Conservation (phyloP, 2,888 invertebrate genomes). For the Drosophila eohydei region DNA sequence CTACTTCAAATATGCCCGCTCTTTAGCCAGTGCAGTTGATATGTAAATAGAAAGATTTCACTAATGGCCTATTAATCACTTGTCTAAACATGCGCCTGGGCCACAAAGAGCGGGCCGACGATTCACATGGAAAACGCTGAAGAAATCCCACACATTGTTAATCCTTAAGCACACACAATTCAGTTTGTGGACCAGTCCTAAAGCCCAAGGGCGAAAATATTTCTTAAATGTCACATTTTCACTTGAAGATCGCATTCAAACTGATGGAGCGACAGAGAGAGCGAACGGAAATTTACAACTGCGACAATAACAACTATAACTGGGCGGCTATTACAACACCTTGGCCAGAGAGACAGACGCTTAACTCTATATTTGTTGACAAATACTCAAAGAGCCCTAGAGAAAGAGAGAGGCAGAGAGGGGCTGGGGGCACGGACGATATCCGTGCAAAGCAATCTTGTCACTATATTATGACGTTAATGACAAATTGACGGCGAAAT, state of each 20-base stretch:
- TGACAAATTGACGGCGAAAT: constrained; percentile 84
- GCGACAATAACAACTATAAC: constrained; percentile 21
- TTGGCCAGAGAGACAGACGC: constrained; percentile 64
- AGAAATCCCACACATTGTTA: constrained; percentile 75
- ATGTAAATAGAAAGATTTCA: constrained; percentile 60
- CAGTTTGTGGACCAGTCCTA: constrained; percentile 38
- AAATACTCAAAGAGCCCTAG: constrained; percentile 47
- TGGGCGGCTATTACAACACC: constrained; percentile 72
- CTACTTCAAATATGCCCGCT: constrained; percentile 17
- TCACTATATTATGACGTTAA: constrained; percentile 83
- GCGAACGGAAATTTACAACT: constrained; percentile 74
- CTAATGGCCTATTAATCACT: constrained; percentile 72
- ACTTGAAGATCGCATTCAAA: constrained; percentile 43
- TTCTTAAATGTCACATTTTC: constrained; percentile 71
- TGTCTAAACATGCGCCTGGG: constrained; percentile 59
- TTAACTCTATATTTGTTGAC: constrained; percentile 75
- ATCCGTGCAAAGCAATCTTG: constrained; percentile 82
- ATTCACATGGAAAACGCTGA: constrained; percentile 47
- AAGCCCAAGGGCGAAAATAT: constrained; percentile 40
- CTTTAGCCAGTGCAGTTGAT: constrained; percentile 8
- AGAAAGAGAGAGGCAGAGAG: not conserved
- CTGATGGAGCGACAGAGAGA: constrained; percentile 5
- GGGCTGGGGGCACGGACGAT: constrained; percentile 31
- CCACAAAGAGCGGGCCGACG: constrained; percentile 56
- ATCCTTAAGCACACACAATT: constrained; percentile 61